Evolutionary conservation across 2,113 vertebrate species (phyloP).

Genomic region (Tragelaphus buxtoni): DNA sequence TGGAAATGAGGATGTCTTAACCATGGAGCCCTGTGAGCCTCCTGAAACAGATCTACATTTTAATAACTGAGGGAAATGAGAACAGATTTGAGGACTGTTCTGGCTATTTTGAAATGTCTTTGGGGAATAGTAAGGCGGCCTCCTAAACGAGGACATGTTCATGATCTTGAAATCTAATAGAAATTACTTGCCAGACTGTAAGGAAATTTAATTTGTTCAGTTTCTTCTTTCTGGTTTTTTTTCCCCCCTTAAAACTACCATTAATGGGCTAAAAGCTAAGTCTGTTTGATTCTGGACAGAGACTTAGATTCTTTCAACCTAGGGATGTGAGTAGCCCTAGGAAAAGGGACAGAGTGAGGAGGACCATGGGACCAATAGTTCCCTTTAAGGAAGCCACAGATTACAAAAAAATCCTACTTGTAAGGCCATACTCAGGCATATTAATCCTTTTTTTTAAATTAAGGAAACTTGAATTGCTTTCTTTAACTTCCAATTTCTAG

Average conservation of each 20-base stretch:
- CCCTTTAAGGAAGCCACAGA: background rate
- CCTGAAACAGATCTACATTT: conserved; percentile 39
- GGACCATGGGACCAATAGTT: background rate
- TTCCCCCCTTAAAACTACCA: background rate
- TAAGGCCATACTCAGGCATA: background rate
- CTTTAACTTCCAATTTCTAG: conserved; percentile 84
- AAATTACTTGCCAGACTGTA: conserved; percentile 53
- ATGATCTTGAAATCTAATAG: conserved; percentile 41
- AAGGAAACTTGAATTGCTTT: conserved; percentile 82
- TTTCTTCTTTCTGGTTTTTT: background rate
- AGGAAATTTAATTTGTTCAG: conserved; percentile 55
- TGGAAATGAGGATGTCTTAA: background rate
- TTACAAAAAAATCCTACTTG: background rate
- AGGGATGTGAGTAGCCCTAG: background rate
- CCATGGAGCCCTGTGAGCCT: background rate
- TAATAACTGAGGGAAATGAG: conserved; percentile 51
- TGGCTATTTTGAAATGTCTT: conserved; percentile 56
- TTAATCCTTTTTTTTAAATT: background rate
- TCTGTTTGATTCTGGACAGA: conserved; percentile 36
- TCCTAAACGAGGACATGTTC: conserved; percentile 54
- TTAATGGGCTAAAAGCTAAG: conserved; percentile 39
- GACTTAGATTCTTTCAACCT: conserved; percentile 37
- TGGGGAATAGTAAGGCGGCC: background rate
- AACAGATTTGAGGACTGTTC: conserved; percentile 38
- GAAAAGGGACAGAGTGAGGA: background rate